phyloP scores from a whole-genome alignment of 2,113 vertebrate species.

The Chroicocephalus ridibundus region DNA sequence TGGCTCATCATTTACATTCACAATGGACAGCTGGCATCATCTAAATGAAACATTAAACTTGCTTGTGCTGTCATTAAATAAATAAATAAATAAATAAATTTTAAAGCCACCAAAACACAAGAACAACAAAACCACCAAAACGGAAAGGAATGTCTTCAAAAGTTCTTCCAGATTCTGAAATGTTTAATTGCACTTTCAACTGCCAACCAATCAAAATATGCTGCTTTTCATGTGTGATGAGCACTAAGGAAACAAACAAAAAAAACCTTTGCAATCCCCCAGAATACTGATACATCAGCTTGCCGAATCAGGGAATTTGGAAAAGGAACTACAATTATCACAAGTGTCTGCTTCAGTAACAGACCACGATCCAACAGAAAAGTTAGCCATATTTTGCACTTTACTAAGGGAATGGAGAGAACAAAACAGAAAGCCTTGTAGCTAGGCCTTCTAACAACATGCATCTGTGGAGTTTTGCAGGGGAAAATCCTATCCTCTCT shows the following conservation, averaged over 20 bases:
- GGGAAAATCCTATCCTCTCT: not conserved
- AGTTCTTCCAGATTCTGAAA: slow-evolving; percentile 49
- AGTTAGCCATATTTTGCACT: not conserved
- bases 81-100: not conserved
- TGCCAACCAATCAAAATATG: slow-evolving; percentile 49
- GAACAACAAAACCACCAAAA: not conserved
- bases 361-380: not conserved
- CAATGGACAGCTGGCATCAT: slow-evolving; percentile 67
- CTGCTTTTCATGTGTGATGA: slow-evolving; percentile 3
- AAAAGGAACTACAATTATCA: slow-evolving; percentile 2
- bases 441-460: not conserved
- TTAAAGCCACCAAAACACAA: not conserved
- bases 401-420: not conserved
- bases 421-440: not conserved
- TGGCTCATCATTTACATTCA: slow-evolving; percentile 66
- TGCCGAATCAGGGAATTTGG: not conserved
- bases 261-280: not conserved
- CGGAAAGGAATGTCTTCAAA: slow-evolving; percentile 38
- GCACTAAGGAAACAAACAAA: slow-evolving; percentile 35
- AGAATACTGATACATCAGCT: slow-evolving; percentile 17
- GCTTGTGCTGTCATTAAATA: slow-evolving; percentile 47
- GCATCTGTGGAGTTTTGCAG: not conserved
- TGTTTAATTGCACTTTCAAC: slow-evolving; percentile 59
- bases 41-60: slow-evolving; percentile 60
- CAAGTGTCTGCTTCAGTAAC: not conserved